Base-by-base conservation (phyloP, 2,888 invertebrate genomes). In the Iphiclides podalirius region DNA sequence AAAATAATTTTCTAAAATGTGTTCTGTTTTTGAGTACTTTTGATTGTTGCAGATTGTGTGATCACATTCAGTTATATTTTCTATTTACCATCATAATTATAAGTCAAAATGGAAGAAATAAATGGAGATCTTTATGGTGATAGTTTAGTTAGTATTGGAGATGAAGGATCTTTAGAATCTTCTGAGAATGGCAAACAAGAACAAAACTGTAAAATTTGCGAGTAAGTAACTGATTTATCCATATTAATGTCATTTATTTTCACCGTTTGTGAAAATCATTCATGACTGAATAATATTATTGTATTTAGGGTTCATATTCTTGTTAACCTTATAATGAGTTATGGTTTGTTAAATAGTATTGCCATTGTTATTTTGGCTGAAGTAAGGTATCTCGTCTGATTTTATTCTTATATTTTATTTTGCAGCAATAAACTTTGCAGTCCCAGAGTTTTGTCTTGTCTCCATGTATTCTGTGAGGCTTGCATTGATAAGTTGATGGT, bases 381-480 rank as follows among this genome's bases (percentile, higher is more conserved):
- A n/a, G n/a, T n/a, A n/a, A n/a, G n/a, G n/a, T n/a, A n/a, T n/a
- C n/a, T n/a, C n/a, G n/a, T n/a, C n/a, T n/a, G n/a, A n/a, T n/a
- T n/a, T n/a, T n/a, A n/a, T n/a, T n/a, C 7, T 15, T 11, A 41
- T 40, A 41, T 26, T 43, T 35, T 4, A 11, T 45, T 52, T 84
- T 90, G 59, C 70, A 93, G 93, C 72, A 92, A 92, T 74, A 93
- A 94, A 66, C 90, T 95, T 70, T 92, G 92, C 77, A 92, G 93
- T 75, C 98, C 98, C 52, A 93, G 96, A 61, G 93, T 98, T 58
- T 91, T 98, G 70, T 93, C 95, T 66, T 98, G 98, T 85, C 93
- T 98, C 75, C 98, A 98, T 90, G 96, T 96, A 43, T 98, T 97
- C 89, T 98, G 98, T 88, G 96, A 97, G 87, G 92, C 92, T 60